Evolutionary conservation across 92 coral and sea anemone species (phyloP).

Genomic region (Desmophyllum pertusum): DNA sequence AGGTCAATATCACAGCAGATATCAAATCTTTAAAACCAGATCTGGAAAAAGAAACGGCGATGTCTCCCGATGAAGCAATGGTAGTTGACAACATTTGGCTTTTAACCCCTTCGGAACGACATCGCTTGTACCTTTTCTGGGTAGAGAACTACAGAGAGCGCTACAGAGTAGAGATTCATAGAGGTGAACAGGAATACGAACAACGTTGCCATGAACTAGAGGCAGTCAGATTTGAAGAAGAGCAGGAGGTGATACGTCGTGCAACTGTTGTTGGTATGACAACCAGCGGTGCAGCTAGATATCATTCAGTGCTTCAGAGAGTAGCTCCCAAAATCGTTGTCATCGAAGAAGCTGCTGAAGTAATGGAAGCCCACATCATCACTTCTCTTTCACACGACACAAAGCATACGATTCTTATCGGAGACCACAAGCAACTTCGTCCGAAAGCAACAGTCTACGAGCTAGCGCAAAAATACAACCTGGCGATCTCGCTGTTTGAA

Average conservation of each 20-base stretch:
- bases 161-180: slow-evolving; percentile 9
- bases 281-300: slow-evolving; percentile 79
- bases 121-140: slow-evolving; percentile 67
- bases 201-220: slow-evolving; percentile 37
- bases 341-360: slow-evolving; percentile 89
- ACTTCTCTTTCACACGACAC: slow-evolving; percentile 72
- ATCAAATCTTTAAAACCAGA: slow-evolving; percentile 14
- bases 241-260: slow-evolving; percentile 56
- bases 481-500: slow-evolving; percentile 71
- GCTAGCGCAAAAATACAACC: slow-evolving; percentile 66
- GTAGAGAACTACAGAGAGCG: slow-evolving; percentile 35
- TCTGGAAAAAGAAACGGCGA: slow-evolving; percentile 29
- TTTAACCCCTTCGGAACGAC: slow-evolving; percentile 34
- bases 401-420: slow-evolving; percentile 80
- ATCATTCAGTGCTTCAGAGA: slow-evolving; percentile 54
- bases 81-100: slow-evolving; percentile 55
- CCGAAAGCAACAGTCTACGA: slow-evolving; percentile 85
- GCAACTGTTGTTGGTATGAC: slow-evolving; percentile 89
- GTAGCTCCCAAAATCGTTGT: slow-evolving; percentile 72
- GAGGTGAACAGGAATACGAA: slow-evolving; percentile 48
- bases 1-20: slow-evolving; percentile 11
- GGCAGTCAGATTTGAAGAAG: slow-evolving; percentile 31
- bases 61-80: slow-evolving; percentile 53
- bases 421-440: slow-evolving; percentile 84
- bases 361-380: slow-evolving; percentile 77